A percentile compares a stretch with the other conserved stretches of the same genome.
Conservation (phyloP, 2,797 vertebrate species). For the Melanitta fusca region DNA sequence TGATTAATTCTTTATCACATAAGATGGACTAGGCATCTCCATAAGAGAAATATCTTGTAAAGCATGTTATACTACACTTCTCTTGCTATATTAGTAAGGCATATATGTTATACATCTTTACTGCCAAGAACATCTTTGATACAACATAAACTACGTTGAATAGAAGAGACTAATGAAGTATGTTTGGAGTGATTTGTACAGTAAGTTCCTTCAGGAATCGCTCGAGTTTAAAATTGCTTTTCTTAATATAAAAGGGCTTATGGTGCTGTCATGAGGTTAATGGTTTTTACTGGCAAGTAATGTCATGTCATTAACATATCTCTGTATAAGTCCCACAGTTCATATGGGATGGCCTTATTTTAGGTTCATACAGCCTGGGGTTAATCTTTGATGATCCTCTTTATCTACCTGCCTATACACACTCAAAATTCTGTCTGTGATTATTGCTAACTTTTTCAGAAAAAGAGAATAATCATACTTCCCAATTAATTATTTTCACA, state of each 20-base stretch:
- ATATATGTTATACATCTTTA: background rate
- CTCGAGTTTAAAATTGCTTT: constrained; percentile 4
- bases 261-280: background rate
- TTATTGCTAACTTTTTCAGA: background rate
- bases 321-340: background rate
- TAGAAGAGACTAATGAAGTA: background rate
- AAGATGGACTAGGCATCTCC: background rate
- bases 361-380: background rate
- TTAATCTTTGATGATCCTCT: background rate
- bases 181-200: background rate
- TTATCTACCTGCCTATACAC: background rate
- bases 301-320: background rate
- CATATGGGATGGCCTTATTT: background rate
- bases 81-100: background rate
- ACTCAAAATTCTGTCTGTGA: background rate
- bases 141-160: background rate
- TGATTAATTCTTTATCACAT: background rate
- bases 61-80: background rate
- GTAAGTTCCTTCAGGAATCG: background rate
- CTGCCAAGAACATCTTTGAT: background rate
- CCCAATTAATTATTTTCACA: background rate
- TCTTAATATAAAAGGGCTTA: background rate
- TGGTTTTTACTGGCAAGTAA: constrained; percentile 1
- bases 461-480: background rate
- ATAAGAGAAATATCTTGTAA: background rate